Conservation (phyloP, 2,797 vertebrate species). For the Fistularia tabacaria region DNA sequence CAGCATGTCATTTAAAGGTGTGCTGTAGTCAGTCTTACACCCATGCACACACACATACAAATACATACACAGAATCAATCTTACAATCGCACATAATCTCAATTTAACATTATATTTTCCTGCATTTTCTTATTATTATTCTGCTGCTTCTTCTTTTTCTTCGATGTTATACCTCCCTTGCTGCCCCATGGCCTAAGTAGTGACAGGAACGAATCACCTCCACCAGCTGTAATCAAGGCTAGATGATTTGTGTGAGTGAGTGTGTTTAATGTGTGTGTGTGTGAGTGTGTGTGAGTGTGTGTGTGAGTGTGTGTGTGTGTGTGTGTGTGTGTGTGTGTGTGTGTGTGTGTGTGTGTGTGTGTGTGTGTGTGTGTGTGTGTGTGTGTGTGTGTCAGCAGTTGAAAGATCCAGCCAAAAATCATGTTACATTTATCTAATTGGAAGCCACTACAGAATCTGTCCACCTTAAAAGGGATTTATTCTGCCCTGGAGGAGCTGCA, state of each 20-base stretch:
- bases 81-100: no score
- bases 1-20: no score
- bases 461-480: slow-evolving; percentile 33
- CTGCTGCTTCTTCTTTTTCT: no score
- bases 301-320: slow-evolving; percentile 7
- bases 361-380: slow-evolving; percentile 4
- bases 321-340: slow-evolving; percentile 8
- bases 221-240: slow-evolving; percentile 27
- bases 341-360: slow-evolving; percentile 3
- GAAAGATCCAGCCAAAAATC: slow-evolving; percentile 32
- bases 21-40: no score
- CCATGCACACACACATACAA: no score
- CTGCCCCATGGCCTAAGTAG: slow-evolving; percentile 8
- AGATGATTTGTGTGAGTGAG: slow-evolving; percentile 6
- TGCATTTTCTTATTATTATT: no score
- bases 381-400: slow-evolving; percentile 10
- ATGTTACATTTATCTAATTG: slow-evolving; percentile 35
- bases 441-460: slow-evolving; percentile 12
- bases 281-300: slow-evolving; percentile 2
- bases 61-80: no score
- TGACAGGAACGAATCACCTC: slow-evolving; percentile 1
- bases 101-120: no score
- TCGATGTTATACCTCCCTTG: slow-evolving; percentile 4
- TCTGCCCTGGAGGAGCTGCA: slow-evolving; percentile 17
- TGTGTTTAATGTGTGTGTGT: slow-evolving; percentile 6